Conservation (phyloP, 2,113 vertebrate genomes). For the Aix galericulata region DNA sequence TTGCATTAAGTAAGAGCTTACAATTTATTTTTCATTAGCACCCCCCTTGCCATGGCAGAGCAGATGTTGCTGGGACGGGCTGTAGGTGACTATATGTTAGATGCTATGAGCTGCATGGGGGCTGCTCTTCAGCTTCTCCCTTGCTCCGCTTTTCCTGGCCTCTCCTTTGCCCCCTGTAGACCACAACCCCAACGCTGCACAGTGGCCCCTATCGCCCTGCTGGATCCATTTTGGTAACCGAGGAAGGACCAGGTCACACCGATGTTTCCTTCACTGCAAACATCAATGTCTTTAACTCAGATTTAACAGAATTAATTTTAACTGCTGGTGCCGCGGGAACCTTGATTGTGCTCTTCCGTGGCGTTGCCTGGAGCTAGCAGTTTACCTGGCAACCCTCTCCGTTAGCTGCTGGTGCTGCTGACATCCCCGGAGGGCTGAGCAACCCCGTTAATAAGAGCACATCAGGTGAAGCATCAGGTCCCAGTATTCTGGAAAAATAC, state of each 20-base stretch:
- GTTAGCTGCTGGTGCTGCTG: background rate
- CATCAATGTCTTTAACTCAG: background rate
- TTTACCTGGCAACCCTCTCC: background rate
- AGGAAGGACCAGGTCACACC: background rate
- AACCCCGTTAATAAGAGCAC: background rate
- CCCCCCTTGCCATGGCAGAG: background rate
- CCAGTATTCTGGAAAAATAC: too few relatives aligned
- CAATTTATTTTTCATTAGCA: background rate
- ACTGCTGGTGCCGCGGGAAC: background rate
- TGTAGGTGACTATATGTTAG: rapidly evolving
- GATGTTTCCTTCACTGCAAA: background rate
- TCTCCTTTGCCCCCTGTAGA: background rate
- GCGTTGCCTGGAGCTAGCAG: background rate
- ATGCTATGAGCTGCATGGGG: background rate
- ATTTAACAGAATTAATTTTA: background rate
- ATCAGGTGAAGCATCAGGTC: background rate
- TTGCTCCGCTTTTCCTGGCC: background rate
- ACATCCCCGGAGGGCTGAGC: background rate
- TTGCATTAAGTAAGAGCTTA: constrained; percentile 23
- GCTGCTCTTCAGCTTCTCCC: background rate
- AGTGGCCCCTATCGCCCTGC: rapidly evolving
- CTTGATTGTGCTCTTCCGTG: rapidly evolving
- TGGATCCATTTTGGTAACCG: background rate
- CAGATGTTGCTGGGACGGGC: background rate
- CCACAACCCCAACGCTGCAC: rapidly evolving